Base-by-base conservation (phyloP, 2,113 vertebrate species). In the Zosterops japonicus region DNA sequence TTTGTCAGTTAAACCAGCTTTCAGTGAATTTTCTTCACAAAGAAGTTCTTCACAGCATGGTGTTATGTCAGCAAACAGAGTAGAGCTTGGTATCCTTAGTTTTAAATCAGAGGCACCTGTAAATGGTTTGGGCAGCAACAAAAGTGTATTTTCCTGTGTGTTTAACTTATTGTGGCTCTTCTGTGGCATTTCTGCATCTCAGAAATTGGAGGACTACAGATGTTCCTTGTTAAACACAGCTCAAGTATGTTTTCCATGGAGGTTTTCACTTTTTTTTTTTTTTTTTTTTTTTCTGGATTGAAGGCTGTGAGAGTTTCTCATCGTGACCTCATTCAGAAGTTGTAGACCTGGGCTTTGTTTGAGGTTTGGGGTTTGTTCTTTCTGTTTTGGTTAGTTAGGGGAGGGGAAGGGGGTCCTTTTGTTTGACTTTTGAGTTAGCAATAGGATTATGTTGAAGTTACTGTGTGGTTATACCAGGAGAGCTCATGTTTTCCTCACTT, bases 51-150 rank as follows among this genome's bases (percentile, higher is more conserved):
- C 92, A 65, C 13, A 9, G 60, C 12, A 9, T 35, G 75, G 21
- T 95, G 84, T 94, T 94, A 39, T 79, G 59, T 95, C 87, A 92
- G 93, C 91, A 95, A 92, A 83, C 52, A 69, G 68, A 83, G 60
- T 17, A 6, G n/a, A 12, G 27, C 74, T 94, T 56, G 17, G 39
- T 56, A 35, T 70, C 42, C 69, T 77, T n/a, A 46, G 44, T 39
- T 87, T 92, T 90, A 83, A 90, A 85, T 90, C 82, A 76, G 44
- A 60, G 90, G 75, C 88, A 96, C 95, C 95, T 97, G 94, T 88
- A 67, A 67, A 23, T 89, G 75, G 80, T 89, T 96, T 93, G 60
- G 63, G 95, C 61, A 95, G 75, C 60, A 82, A 83, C 63, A 89
- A 69, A 50, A 41, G 70, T 93, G 46, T 80, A 86, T 87, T 84